Conservation (phyloP, 2,797 vertebrate genomes). For the Cirrhinus mrigala region DNA sequence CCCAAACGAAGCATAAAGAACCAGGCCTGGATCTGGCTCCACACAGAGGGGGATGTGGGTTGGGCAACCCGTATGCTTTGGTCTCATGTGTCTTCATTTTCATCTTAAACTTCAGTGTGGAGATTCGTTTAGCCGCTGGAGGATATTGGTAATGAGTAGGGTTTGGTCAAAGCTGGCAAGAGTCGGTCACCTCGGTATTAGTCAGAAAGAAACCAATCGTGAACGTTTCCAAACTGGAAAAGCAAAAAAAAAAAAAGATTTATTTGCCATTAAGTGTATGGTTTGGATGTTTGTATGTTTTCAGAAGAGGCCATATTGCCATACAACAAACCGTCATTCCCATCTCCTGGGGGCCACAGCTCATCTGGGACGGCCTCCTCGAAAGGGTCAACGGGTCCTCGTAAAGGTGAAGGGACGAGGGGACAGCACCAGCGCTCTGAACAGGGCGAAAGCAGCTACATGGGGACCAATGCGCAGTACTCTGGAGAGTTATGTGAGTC, state of each 20-base stretch:
- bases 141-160: conserved; percentile 1
- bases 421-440: conserved; percentile 92
- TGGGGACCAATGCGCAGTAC: conserved; percentile 93
- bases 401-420: conserved; percentile 89
- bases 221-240: conserved; percentile 14
- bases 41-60: background rate
- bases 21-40: conserved; percentile 7
- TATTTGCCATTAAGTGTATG: conserved; percentile 51
- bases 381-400: conserved; percentile 95
- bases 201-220: conserved; percentile 20
- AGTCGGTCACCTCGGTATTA: background rate
- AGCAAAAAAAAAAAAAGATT: background rate
- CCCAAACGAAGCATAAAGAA: conserved; percentile 29
- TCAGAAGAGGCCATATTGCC: conserved; percentile 93
- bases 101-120: conserved; percentile 4
- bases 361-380: conserved; percentile 97
- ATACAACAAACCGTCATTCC: conserved; percentile 96
- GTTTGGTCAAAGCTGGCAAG: conserved; percentile 34
- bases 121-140: background rate
- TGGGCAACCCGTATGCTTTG: background rate
- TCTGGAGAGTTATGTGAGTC: conserved; percentile 97
- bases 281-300: conserved; percentile 23
- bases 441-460: conserved; percentile 88
- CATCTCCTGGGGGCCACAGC: conserved; percentile 95
- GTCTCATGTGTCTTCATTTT: conserved; percentile 26